Evolutionary conservation across 1,140 invertebrate species (phyloP), one percentile per base, ranked within the genome.

Genomic region (Sitodiplosis mosellana): DNA sequence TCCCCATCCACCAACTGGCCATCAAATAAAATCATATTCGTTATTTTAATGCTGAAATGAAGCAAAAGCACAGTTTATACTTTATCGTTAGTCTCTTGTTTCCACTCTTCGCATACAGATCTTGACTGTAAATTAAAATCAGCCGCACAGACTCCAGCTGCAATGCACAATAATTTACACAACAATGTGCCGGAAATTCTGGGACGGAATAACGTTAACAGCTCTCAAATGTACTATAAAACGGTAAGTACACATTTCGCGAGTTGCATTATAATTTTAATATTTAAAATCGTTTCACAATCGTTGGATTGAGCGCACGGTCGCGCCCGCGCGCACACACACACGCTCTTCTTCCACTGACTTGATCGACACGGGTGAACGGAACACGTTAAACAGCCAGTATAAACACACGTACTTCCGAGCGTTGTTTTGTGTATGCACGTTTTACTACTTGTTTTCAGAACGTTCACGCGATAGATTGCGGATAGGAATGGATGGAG

Each of bases 41-140:
- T 8, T 44, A 2, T 44, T 44, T 20, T 5, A 19, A 5, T 12
- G 4, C 19, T 14, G 8, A 5, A 4, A 14, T 15, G 8, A 4
- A 44, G 19, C 12, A 20, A n/a, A n/a, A n/a, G n/a, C 10, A 19
- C n/a, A 40, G n/a, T 40, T 19, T 40, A 15, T 15, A 15, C 18
- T 19, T 40, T 40, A 15, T 15, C 27, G 10, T n/a, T 27, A 27
- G 27, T 12, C 19, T 33, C 22, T 2, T 33, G 11, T 27, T 27
- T 45, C 22, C n/a, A 33, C 19, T 47, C 34, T 14, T 44, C 12
- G 11, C 14, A 17, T 44, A 18, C 36, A 47, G 62, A 64, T 61
- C 62, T 60, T 49, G 62, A 64, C 59, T 64, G 63, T 57, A 64
- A 64, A 63, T 62, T 64, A 57, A 64, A 64, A 61, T 64, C 62